Conservation (phyloP, 92 coral and sea anemone genomes). For the Nematostella vectensis region DNA sequence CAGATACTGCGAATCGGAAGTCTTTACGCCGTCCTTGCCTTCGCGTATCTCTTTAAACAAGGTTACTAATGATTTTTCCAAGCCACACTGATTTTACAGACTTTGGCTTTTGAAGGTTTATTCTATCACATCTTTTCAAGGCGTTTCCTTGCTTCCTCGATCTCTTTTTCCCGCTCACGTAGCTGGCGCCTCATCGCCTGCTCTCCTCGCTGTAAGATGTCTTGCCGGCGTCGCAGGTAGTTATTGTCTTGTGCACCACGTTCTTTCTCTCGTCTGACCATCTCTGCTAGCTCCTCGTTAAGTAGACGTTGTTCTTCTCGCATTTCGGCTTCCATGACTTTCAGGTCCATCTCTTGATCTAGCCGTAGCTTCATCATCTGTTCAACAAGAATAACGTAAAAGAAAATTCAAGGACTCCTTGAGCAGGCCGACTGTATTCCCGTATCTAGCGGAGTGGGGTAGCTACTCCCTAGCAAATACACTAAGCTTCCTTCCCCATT, state of each 20-base stretch:
- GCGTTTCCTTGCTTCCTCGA: not conserved
- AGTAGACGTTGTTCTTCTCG: not conserved
- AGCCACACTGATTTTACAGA: too few species aligned
- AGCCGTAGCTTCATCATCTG: not conserved
- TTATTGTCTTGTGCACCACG: not conserved
- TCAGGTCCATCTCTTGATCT: not conserved
- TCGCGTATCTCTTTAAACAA: too few species aligned
- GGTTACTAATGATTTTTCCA: too few species aligned
- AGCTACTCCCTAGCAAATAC: too few species aligned
- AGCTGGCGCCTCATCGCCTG: not conserved
- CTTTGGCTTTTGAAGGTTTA: too few species aligned
- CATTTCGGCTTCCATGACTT: not conserved
- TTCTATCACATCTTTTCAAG: too few species aligned
- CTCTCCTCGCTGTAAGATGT: not conserved
- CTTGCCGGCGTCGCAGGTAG: not conserved
- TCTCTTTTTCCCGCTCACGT: not conserved
- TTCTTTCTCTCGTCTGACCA: not conserved
- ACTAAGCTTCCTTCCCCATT: too few species aligned
- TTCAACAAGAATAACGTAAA: not conserved
- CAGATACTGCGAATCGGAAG: too few species aligned
- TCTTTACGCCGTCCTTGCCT: too few species aligned
- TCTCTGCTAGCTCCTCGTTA: not conserved
- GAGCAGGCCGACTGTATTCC: too few species aligned
- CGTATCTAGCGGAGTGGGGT: too few species aligned
- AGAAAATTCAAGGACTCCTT: too few species aligned